These are phyloP conservation scores for Amphipoea lucens DNA, from an alignment of 2,888 invertebrate species.

Conservation along the genomic window DNA sequence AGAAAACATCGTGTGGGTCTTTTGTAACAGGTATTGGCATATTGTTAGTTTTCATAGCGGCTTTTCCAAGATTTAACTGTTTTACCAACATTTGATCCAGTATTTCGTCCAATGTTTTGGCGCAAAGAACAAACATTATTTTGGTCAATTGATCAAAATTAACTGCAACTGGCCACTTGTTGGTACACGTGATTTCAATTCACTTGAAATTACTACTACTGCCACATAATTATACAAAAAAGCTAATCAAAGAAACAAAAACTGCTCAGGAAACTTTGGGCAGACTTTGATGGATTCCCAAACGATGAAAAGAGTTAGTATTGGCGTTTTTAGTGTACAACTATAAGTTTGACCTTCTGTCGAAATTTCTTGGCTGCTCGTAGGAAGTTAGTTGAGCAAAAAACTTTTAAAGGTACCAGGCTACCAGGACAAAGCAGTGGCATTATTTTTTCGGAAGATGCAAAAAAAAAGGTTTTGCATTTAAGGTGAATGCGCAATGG, in stretches of 20 bases:
- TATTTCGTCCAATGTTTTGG: conserved; percentile 22
- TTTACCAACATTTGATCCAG: background rate
- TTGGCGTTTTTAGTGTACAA: conserved; percentile 31
- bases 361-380: conserved; percentile 47
- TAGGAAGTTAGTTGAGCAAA: conserved; percentile 53
- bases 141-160: conserved; percentile 28
- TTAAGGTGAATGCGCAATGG: no score
- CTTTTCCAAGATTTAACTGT: conserved; percentile 16
- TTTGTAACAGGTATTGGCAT: conserved; percentile 1
- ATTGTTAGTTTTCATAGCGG: background rate
- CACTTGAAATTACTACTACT: background rate
- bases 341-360: conserved; percentile 53
- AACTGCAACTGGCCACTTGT: conserved; percentile 14
- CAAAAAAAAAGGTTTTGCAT: conserved; percentile 36
- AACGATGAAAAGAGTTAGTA: conserved; percentile 18
- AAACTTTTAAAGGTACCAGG: background rate
- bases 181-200: conserved; percentile 14
- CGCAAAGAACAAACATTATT: conserved; percentile 3
- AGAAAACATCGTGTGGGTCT: conserved; percentile 5
- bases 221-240: background rate
- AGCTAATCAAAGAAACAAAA: conserved; percentile 13
- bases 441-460: conserved; percentile 15
- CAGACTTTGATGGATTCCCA: conserved; percentile 2
- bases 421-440: background rate
- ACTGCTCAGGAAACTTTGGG: background rate